phyloP scores from a whole-genome alignment of 1,140 invertebrate genomes.

The Papilio machaon region DNA sequence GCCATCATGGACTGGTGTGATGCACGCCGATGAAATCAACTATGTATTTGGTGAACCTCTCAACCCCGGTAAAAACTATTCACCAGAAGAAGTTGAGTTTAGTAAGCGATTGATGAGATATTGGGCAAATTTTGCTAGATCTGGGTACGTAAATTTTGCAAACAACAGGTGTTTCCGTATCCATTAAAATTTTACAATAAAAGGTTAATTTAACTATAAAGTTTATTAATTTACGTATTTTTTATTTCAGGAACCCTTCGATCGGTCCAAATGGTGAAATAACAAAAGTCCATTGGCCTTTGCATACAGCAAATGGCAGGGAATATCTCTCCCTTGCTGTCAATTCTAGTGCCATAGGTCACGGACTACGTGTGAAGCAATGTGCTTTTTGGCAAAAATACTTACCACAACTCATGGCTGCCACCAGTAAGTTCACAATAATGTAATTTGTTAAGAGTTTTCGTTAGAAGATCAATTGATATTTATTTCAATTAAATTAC shows the following conservation, averaged over 20 bases:
- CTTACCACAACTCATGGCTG: slow-evolving; percentile 92
- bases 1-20: slow-evolving; percentile 97
- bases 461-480: neutral
- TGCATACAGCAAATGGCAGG: slow-evolving; percentile 90
- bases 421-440: slow-evolving; percentile 84
- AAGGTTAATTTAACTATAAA: neutral
- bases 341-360: slow-evolving; percentile 90
- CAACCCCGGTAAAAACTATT: slow-evolving; percentile 90
- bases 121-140: slow-evolving; percentile 98
- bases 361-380: slow-evolving; percentile 93
- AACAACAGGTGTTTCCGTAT: neutral
- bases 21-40: slow-evolving; percentile 98
- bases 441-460: slow-evolving; percentile 17
- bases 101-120: slow-evolving; percentile 95
- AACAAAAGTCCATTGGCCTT: slow-evolving; percentile 90
- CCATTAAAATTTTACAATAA: neutral
- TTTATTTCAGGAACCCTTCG: slow-evolving; percentile 84
- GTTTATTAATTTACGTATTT: slow-evolving; percentile 28
- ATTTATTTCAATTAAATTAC: neutral
- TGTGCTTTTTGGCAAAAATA: slow-evolving; percentile 99
- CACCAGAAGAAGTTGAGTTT: slow-evolving; percentile 89
- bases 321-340: slow-evolving; percentile 93
- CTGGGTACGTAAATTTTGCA: slow-evolving; percentile 86
- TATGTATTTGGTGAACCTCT: slow-evolving; percentile 97
- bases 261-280: slow-evolving; percentile 85